A percentile compares a stretch with the other conserved stretches of the same genome.
Conservation (phyloP, 2,113 vertebrate genomes). For the Tachysurus vachellii region DNA sequence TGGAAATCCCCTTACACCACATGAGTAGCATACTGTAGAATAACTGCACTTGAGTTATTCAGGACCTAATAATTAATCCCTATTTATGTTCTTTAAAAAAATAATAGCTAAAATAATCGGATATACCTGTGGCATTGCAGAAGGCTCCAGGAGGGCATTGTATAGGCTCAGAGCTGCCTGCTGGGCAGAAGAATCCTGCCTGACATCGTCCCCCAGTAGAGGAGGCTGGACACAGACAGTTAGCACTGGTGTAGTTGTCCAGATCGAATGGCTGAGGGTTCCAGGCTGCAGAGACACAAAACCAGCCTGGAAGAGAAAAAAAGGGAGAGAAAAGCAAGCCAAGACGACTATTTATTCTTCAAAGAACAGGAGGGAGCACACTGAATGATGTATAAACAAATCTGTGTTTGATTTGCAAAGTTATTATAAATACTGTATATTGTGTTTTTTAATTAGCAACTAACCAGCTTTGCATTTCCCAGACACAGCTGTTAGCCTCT, state of each 20-base stretch:
- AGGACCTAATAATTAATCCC: not conserved
- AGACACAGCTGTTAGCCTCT: constrained; percentile 81
- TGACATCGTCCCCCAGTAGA: constrained; percentile 87
- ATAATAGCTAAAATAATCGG: too few relatives aligned
- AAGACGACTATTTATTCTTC: not conserved
- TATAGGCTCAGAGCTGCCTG: constrained; percentile 81
- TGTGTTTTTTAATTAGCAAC: constrained; percentile 44
- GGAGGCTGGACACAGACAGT: constrained; percentile 91
- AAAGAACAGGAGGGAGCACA: not conserved
- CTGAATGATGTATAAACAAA: not conserved
- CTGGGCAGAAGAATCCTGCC: constrained; percentile 83
- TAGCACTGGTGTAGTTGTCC: constrained; percentile 91
- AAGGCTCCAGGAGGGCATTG: constrained; percentile 80
- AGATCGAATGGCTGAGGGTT: constrained; percentile 88
- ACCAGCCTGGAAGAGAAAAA: constrained; percentile 82
- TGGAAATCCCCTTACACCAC: not conserved
- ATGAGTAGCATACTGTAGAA: not conserved
- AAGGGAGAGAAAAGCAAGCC: not conserved
- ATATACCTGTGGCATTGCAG: constrained; percentile 82
- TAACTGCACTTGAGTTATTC: not conserved
- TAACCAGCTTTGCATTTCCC: constrained; percentile 87
- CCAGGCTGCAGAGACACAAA: constrained; percentile 91
- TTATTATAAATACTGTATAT: not conserved
- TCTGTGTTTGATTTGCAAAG: not conserved
- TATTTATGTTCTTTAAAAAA: too few relatives aligned